Base-by-base conservation (phyloP, 2,113 vertebrate species). In the Prionailurus bengalensis region DNA sequence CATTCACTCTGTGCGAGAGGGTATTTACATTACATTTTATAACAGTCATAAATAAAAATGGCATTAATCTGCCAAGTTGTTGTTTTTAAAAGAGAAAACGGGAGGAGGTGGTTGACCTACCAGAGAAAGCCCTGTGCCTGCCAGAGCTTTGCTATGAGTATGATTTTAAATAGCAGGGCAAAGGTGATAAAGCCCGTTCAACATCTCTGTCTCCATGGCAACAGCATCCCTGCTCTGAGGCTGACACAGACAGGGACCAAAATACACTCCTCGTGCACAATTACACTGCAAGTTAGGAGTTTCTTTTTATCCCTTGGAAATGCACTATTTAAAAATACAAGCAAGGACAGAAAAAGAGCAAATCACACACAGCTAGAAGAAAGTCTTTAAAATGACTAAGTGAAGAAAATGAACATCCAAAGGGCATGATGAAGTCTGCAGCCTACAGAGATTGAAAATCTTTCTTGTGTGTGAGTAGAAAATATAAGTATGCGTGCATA, bases 111-210 rank as follows among this genome's bases (percentile, higher is more conserved):
- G 61, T 79, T 98, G 97, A 98, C 94, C 91, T 98, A 95, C 89
- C n/a, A 7, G 29, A 91, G 82, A 97, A 98, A 98, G 97, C 82
- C 84, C 91, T 94, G 80, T 19, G 33, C 93, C 96, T 97, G 93
- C 94, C 95, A 96, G 97, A 93, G 96, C 91, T 97, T 92, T 94
- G 96, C 95, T 97, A 92, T 89, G 84, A 39, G 55, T 95, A 96
- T 96, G 95, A 98, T 96, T 98, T 95, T 76, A 98, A 98, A 98
- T 97, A 97, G 97, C 97, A 98, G 98, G 97, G 98, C 98, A 99
- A 98, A 99, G 98, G 98, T 99, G 99, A 99, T 98, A 97, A 99
- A 98, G 98, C 98, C 97, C 95, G 98, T 97, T 98, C 98, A 98
- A 98, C 98, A 98, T 98, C 76, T 15, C 98, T 93, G 98, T 99